Conservation (phyloP, 2,797 vertebrate species). For the Leptodactylus fallax region DNA sequence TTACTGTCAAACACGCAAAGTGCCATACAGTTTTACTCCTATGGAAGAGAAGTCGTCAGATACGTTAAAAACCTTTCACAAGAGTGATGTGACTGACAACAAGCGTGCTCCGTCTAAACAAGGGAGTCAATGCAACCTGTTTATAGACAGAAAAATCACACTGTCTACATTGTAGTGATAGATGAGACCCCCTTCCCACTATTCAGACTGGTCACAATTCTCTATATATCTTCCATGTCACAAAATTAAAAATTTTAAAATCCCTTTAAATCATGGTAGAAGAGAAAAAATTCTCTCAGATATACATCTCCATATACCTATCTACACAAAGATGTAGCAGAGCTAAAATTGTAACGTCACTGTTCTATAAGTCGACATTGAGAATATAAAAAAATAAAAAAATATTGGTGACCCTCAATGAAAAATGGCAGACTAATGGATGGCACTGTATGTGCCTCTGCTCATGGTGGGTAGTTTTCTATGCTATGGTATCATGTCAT, state of each 20-base stretch:
- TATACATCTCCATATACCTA: no score
- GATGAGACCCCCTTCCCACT: no score
- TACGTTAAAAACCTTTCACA: not conserved
- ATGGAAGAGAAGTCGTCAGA: not conserved
- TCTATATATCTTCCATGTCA: not conserved
- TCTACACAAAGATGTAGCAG: not conserved
- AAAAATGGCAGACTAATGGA: not conserved
- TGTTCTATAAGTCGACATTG: not conserved
- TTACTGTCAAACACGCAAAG: constrained; percentile 19
- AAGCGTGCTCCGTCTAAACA: not conserved
- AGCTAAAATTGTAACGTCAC: not conserved
- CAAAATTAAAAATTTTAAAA: no score
- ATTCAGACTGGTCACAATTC: not conserved
- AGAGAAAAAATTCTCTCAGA: no score
- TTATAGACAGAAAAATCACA: no score
- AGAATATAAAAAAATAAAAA: not conserved
- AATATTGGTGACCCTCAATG: not conserved
- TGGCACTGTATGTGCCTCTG: not conserved
- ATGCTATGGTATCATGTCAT: not conserved
- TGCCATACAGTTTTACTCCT: not conserved
- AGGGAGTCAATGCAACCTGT: not conserved
- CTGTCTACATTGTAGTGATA: no score
- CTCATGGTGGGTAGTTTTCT: not conserved
- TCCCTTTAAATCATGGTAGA: no score
- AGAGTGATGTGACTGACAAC: not conserved